phyloP scores from a whole-genome alignment of 2,113 vertebrate genomes.

The Pteronura brasiliensis region DNA sequence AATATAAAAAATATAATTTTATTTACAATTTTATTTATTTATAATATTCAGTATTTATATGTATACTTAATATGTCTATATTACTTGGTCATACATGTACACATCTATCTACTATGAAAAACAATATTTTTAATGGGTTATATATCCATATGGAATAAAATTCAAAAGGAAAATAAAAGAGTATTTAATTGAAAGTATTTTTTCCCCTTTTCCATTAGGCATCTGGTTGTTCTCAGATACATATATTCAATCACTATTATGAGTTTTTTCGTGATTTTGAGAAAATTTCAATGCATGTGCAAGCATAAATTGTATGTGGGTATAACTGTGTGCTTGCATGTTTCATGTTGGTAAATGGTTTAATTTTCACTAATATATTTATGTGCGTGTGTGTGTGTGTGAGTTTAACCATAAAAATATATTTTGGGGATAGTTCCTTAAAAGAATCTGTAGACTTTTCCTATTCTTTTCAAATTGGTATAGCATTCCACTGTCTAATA shows the following conservation, averaged over 20 bases:
- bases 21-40: not conserved
- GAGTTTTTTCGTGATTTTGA: not conserved
- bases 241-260: not conserved
- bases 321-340: not conserved
- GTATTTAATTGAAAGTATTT: not conserved
- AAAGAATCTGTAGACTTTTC: not conserved
- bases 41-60: not conserved
- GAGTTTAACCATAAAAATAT: not conserved
- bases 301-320: not conserved
- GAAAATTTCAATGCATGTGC: not conserved
- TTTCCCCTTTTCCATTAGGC: not conserved
- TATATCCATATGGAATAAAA: not conserved
- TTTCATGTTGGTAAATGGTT: not conserved
- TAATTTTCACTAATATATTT: not conserved
- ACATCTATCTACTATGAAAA: not conserved
- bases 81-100: not conserved
- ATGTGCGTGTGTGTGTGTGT: not conserved
- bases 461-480: not conserved
- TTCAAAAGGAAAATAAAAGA: not conserved
- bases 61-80: not conserved
- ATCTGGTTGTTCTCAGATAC: not conserved
- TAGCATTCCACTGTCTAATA: not conserved
- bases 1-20: not conserved
- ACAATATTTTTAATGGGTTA: not conserved
- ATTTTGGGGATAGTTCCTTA: not conserved